Conservation (phyloP, 2,888 invertebrate species). For the Chloroclysta siterata region DNA sequence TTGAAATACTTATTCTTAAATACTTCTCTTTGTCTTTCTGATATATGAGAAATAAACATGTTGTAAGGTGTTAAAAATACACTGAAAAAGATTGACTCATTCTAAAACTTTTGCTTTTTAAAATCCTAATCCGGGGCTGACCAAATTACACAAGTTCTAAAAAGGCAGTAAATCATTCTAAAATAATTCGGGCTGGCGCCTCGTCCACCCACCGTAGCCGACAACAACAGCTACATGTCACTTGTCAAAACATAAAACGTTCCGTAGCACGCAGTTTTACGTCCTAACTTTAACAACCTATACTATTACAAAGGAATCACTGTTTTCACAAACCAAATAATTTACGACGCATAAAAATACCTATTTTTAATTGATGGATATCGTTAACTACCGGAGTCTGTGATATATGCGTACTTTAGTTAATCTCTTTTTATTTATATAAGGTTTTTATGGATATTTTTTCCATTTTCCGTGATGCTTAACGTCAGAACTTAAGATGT, state of each 20-base stretch:
- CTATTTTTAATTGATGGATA: conserved; percentile 46
- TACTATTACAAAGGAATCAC: conserved; percentile 81
- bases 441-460: conserved; percentile 41
- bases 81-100: background rate
- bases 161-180: conserved; percentile 72
- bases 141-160: conserved; percentile 39
- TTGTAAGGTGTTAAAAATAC: background rate
- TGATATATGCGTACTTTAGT: conserved; percentile 54
- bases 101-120: conserved; percentile 1
- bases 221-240: conserved; percentile 51
- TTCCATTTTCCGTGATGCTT: conserved; percentile 35
- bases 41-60: no score
- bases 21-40: no score
- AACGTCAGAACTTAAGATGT: conserved; percentile 41
- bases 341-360: conserved; percentile 67
- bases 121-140: conserved; percentile 21
- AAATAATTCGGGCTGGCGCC: conserved; percentile 67
- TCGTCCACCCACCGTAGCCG: conserved; percentile 41
- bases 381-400: conserved; percentile 67
- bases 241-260: conserved; percentile 47
- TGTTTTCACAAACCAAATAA: conserved; percentile 79
- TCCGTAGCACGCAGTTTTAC: conserved; percentile 66
- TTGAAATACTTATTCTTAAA: no score
- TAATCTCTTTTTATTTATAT: conserved; percentile 44
- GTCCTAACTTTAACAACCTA: conserved; percentile 77